phyloP scores from a whole-genome alignment of 2,888 invertebrate genomes.

The Rhingia campestris region DNA sequence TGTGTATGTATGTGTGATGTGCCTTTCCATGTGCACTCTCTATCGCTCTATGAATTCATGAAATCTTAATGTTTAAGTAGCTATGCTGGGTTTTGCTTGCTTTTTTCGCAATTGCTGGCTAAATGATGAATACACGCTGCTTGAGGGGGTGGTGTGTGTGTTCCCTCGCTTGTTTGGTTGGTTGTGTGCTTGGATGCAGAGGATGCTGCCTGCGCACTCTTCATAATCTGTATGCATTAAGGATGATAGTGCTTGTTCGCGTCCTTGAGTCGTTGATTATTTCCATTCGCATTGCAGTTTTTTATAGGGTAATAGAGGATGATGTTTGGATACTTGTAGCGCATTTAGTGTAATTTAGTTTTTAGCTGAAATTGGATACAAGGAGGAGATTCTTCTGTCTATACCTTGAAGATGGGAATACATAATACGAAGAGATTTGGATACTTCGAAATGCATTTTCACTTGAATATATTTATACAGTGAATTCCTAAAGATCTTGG shows the following conservation, averaged over 20 bases:
- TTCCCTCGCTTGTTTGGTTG: too few species aligned
- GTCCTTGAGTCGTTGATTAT: conserved; percentile 71
- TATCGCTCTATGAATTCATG: conserved; percentile 32
- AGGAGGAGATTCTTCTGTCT: too few species aligned
- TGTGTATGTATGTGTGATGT: not conserved
- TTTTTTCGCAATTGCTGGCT: conserved; percentile 55
- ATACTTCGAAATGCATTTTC: too few species aligned
- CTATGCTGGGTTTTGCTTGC: conserved; percentile 22
- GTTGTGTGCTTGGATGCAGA: not conserved
- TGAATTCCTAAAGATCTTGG: too few species aligned
- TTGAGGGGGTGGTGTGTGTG: not conserved
- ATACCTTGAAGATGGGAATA: too few species aligned
- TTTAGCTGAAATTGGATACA: not conserved
- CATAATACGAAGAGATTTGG: too few species aligned
- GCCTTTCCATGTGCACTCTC: conserved; percentile 29
- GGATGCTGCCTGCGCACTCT: conserved; percentile 42
- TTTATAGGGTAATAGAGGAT: conserved; percentile 26
- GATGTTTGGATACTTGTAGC: not conserved
- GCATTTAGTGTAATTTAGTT: not conserved
- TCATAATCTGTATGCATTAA: conserved; percentile 62
- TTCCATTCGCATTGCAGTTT: conserved; percentile 29
- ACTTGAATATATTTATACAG: too few species aligned
- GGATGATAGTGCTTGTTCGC: conserved; percentile 46
- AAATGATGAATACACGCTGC: conserved; percentile 33
- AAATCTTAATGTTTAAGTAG: conserved; percentile 62